Evolutionary conservation across 2,113 vertebrate species (phyloP).

Genomic region (Centropus unirufus): DNA sequence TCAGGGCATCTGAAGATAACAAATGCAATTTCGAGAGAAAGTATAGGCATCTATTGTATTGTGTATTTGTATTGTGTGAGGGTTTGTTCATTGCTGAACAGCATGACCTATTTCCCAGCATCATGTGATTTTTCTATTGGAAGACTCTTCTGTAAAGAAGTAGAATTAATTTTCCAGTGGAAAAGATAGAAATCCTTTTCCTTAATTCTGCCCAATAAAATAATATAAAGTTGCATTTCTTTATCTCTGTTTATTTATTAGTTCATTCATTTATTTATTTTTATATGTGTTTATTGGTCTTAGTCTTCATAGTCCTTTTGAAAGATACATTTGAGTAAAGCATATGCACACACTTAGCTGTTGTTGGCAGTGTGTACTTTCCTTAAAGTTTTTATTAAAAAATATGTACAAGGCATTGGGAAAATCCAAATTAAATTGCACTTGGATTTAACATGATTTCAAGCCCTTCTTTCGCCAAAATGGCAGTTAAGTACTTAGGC

Average conservation of each 20-base stretch:
- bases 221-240: neutral
- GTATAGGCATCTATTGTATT: neutral
- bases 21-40: neutral
- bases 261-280: too few relatives aligned
- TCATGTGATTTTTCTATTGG: conserved; percentile 32
- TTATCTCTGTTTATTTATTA: neutral
- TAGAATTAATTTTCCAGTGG: conserved; percentile 5
- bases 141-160: conserved; percentile 14
- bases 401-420: neutral
- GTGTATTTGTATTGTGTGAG: neutral
- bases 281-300: neutral
- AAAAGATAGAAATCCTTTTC: neutral
- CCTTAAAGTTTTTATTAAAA: neutral
- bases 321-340: neutral
- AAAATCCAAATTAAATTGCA: neutral
- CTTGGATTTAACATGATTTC: neutral
- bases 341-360: neutral
- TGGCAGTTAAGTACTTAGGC: neutral
- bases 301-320: neutral
- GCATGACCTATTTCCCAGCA: conserved; percentile 47
- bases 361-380: neutral
- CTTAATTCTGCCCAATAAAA: neutral
- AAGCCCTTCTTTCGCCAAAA: neutral
- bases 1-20: neutral
- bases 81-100: conserved; percentile 19